These are phyloP conservation scores for Cherax destructor DNA, from an alignment of 1,140 invertebrate species.

Conservation along the genomic window DNA sequence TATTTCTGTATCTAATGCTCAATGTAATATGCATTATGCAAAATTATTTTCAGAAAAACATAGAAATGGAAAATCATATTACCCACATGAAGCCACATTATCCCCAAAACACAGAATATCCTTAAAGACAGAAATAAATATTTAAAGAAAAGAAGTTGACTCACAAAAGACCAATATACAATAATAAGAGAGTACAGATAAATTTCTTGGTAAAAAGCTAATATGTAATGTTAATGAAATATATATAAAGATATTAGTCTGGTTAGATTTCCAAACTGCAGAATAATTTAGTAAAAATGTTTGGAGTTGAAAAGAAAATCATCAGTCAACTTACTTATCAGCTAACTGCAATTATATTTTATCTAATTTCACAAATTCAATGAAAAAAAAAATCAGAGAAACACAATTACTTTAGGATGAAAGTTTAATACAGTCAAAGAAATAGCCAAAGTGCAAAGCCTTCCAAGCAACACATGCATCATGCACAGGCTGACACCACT, in stretches of 20 bases:
- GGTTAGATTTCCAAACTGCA: conserved; percentile 26
- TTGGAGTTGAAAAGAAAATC: conserved; percentile 11
- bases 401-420: not conserved
- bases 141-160: not conserved
- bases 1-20: not conserved
- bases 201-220: not conserved
- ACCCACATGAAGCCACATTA: conserved; percentile 46
- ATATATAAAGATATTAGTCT: conserved; percentile 17
- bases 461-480: conserved; percentile 47
- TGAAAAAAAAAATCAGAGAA: not conserved
- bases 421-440: not conserved
- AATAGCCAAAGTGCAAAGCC: conserved; percentile 21
- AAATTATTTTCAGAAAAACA: conserved; percentile 13
- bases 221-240: conserved; percentile 4
- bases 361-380: not conserved
- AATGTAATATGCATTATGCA: not conserved
- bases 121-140: conserved; percentile 8
- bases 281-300: conserved; percentile 13
- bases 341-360: not conserved
- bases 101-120: conserved; percentile 47
- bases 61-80: not conserved
- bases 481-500: conserved; percentile 5
- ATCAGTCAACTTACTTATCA: not conserved
- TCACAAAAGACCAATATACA: not conserved
- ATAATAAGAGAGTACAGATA: not conserved